Evolutionary conservation across 1,140 invertebrate genomes (phyloP).

Genomic region (Eriocheir sinensis): DNA sequence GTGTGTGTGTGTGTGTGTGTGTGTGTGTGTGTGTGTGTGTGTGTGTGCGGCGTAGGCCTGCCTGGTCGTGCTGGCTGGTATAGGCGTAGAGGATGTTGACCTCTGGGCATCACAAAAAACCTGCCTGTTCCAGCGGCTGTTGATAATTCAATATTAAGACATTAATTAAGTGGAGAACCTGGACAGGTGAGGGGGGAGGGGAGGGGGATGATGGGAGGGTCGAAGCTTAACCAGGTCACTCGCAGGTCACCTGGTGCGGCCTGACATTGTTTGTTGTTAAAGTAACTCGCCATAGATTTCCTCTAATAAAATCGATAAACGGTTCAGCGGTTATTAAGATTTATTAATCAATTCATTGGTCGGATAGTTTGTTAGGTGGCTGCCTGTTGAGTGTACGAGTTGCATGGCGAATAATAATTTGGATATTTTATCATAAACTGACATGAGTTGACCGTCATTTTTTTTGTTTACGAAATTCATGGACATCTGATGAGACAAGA

Average conservation of each 20-base stretch:
- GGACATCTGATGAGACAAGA: no score
- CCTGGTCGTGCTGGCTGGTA: not conserved
- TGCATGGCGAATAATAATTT: no score
- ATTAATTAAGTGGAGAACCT: conserved; percentile 53
- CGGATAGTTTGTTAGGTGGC: no score
- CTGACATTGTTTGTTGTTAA: not conserved
- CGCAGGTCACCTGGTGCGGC: not conserved
- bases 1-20: conserved; percentile 37
- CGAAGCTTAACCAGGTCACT: not conserved
- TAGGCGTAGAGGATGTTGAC: conserved; percentile 42
- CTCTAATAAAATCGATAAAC: no score
- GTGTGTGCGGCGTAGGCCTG: conserved; percentile 13
- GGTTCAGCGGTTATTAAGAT: no score
- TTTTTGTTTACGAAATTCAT: no score
- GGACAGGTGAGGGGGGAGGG: not conserved
- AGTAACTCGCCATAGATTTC: no score
- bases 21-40: not conserved
- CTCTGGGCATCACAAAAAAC: conserved; percentile 39
- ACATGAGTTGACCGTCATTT: no score
- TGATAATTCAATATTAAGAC: conserved; percentile 53
- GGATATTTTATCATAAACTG: no score
- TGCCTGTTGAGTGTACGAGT: no score
- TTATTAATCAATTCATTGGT: no score
- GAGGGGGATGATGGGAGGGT: no score
- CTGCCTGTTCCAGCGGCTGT: conserved; percentile 49